Conservation (phyloP, 30 jellyfish, hydroid and myxozoan species). For the Catostylus mosaicus region DNA sequence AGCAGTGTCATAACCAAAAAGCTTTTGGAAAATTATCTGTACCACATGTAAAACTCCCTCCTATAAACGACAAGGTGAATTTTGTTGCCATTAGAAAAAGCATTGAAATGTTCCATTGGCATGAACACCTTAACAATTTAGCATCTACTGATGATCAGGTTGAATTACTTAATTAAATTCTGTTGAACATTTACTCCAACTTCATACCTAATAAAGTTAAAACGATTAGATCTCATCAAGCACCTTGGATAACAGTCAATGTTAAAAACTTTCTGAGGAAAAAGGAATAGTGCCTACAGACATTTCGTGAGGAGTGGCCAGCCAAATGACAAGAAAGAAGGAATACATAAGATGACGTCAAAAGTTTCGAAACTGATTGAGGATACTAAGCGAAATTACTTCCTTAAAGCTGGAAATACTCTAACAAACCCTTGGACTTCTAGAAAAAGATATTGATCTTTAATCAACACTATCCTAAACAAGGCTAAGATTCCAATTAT, state of each 20-base stretch:
- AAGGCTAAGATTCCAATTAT: too few species aligned
- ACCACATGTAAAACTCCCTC: too few species aligned
- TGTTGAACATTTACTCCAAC: slow-evolving; percentile 11
- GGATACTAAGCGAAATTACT: slow-evolving; percentile 20
- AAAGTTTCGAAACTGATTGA: slow-evolving; percentile 18
- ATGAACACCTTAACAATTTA: too few species aligned
- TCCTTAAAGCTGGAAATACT: slow-evolving; percentile 21
- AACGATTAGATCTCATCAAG: slow-evolving; percentile 18
- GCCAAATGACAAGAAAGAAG: slow-evolving; percentile 10
- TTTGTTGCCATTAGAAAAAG: too few species aligned
- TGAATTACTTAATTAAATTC: slow-evolving; percentile 2
- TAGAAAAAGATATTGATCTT: slow-evolving; percentile 44
- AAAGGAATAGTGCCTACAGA: slow-evolving; percentile 19
- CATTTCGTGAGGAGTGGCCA: slow-evolving; percentile 26
- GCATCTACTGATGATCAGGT: too few species aligned
- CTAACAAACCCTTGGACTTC: slow-evolving; percentile 29
- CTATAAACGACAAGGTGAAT: too few species aligned
- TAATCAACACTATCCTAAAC: slow-evolving; percentile 9
- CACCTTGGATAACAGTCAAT: slow-evolving; percentile 33
- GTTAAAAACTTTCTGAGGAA: slow-evolving; percentile 23
- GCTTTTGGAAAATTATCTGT: too few species aligned
- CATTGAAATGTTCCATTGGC: too few species aligned
- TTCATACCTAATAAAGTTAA: slow-evolving; percentile 27
- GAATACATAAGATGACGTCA: slow-evolving; percentile 6
- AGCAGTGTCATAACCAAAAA: too few species aligned